Conservation (phyloP, 2,113 vertebrate species). For the Calidris pugnax region DNA sequence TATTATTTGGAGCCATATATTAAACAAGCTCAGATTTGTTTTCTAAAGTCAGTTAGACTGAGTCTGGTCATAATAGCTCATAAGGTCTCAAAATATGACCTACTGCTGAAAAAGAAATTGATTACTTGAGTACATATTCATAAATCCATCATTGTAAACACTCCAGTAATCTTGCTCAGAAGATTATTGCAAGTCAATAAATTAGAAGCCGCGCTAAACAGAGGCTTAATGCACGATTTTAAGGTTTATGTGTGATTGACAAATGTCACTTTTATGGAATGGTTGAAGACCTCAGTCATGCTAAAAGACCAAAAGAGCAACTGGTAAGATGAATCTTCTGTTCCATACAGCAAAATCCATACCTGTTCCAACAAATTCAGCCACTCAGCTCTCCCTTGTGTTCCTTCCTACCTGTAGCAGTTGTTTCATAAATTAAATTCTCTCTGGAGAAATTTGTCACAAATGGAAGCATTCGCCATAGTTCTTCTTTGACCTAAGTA, state of each 20-base stretch:
- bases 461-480: background rate
- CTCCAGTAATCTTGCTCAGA: background rate
- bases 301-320: background rate
- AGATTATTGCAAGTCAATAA: background rate
- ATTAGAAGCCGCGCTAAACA: background rate
- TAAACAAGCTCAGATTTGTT: background rate
- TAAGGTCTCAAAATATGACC: background rate
- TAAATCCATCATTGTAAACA: background rate
- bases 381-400: background rate
- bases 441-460: background rate
- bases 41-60: background rate
- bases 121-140: background rate
- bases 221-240: background rate
- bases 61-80: background rate
- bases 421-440: background rate
- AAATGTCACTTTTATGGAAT: background rate
- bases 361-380: background rate
- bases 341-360: background rate
- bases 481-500: background rate
- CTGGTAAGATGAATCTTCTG: background rate
- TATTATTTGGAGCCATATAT: background rate
- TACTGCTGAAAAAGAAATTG: background rate
- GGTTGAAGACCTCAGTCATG: background rate
- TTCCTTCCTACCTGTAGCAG: background rate
- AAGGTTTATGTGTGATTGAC: background rate